These are phyloP conservation scores for Labeo catla DNA, from an alignment of 2,113 vertebrate genomes.

Conservation along the genomic window DNA sequence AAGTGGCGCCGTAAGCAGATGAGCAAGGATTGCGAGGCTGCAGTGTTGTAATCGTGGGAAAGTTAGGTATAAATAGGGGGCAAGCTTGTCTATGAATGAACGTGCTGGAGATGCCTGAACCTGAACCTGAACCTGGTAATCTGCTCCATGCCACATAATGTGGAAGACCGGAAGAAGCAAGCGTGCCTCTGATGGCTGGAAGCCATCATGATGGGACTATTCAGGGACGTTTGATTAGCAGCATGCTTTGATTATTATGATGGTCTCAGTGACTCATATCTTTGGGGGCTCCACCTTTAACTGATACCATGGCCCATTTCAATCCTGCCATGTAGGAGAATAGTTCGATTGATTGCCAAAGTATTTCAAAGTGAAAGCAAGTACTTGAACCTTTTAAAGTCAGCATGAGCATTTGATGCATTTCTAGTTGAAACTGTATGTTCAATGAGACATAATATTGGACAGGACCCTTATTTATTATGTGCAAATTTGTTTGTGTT, in stretches of 20 bases:
- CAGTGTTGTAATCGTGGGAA: conserved; percentile 2
- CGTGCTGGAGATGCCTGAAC: conserved; percentile 14
- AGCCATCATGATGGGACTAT: not conserved
- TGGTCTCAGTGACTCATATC: not conserved
- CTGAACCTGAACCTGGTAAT: not conserved
- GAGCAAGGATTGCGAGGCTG: not conserved
- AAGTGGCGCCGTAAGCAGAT: not conserved
- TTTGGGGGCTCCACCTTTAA: not conserved
- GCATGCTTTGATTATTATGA: not conserved
- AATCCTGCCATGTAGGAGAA: not conserved
- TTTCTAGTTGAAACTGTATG: not conserved
- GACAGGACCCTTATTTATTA: not conserved
- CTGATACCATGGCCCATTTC: not conserved
- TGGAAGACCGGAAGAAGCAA: not conserved
- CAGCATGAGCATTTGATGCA: not conserved
- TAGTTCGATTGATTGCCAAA: not conserved
- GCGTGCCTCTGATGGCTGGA: conserved; percentile 5
- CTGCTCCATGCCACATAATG: not conserved
- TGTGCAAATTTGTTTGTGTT: not conserved
- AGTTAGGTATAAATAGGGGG: not conserved
- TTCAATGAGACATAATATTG: not conserved
- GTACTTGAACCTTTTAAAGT: not conserved
- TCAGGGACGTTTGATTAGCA: not conserved
- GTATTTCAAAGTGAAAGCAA: not conserved
- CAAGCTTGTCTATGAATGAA: conserved; percentile 16